phyloP scores from a whole-genome alignment of 2,797 vertebrate species.

The Acropternis orthonyx region DNA sequence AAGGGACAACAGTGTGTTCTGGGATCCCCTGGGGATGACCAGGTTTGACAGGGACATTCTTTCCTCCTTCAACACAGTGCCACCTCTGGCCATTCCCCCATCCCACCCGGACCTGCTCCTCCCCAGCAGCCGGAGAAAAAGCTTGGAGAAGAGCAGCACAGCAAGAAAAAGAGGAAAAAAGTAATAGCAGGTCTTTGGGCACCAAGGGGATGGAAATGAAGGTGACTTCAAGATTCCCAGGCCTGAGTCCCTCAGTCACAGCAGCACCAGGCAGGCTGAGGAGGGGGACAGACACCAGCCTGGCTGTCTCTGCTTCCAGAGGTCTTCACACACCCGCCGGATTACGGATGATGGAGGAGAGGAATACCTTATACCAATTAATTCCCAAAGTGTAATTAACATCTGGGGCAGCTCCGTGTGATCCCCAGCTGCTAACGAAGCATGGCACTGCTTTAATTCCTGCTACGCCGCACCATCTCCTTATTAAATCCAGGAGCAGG shows the following conservation, averaged over 20 bases:
- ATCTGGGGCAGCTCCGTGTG: constrained; percentile 76
- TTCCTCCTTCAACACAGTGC: not conserved
- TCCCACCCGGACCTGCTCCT: not conserved
- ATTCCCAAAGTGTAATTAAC: constrained; percentile 92
- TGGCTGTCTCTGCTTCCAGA: not conserved
- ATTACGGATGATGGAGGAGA: constrained; percentile 69
- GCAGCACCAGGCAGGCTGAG: accelerated
- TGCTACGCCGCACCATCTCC: constrained; percentile 66
- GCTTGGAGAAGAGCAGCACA: not conserved
- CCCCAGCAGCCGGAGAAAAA: not conserved
- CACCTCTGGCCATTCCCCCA: not conserved
- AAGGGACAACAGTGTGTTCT: not conserved
- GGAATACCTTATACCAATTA: constrained; percentile 77
- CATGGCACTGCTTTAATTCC: constrained; percentile 84
- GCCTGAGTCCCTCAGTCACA: accelerated
- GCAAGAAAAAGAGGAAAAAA: not conserved
- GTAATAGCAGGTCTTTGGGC: not conserved
- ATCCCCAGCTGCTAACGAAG: constrained; percentile 84
- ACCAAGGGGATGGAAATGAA: not conserved
- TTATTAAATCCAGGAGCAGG: constrained; percentile 77
- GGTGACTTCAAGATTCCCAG: not conserved
- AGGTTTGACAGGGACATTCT: accelerated
- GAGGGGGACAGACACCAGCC: not conserved
- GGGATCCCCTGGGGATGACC: too few species aligned
- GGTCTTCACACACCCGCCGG: not conserved